Conservation (phyloP, 2,797 vertebrate species). For the Thunnus albacares region DNA sequence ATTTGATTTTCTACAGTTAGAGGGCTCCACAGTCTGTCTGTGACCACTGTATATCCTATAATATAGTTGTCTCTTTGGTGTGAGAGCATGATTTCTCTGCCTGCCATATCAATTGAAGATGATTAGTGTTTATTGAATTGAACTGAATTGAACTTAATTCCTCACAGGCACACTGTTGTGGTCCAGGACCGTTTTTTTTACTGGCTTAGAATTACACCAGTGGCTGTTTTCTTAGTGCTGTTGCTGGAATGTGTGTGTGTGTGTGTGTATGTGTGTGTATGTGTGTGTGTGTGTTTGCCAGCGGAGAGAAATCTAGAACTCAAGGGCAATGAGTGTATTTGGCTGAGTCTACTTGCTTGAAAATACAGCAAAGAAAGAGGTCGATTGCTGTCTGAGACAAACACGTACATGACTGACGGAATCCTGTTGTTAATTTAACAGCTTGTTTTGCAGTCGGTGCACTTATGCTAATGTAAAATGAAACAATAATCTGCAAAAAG, state of each 20-base stretch:
- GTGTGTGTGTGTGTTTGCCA: conserved; percentile 50
- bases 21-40: conserved; percentile 33
- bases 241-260: conserved; percentile 69
- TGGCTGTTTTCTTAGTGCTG: conserved; percentile 74
- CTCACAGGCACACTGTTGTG: conserved; percentile 46
- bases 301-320: conserved; percentile 66
- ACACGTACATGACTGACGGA: conserved; percentile 10
- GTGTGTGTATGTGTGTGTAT: conserved; percentile 33
- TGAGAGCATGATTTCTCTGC: conserved; percentile 19
- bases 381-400: conserved; percentile 40
- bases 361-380: conserved; percentile 50
- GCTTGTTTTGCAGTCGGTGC: conserved; percentile 10
- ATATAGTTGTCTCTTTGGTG: neutral
- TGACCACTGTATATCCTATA: neutral
- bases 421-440: neutral
- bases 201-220: conserved; percentile 57
- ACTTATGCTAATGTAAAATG: neutral
- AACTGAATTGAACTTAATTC: conserved; percentile 49
- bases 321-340: conserved; percentile 75
- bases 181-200: conserved; percentile 36
- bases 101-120: conserved; percentile 30
- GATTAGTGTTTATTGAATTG: conserved; percentile 51
- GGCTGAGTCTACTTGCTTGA: conserved; percentile 59
- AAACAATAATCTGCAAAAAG: neutral
- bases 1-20: conserved; percentile 22